Conservation (phyloP, 2,113 vertebrate species). For the Oncorhynchus gorbuscha region DNA sequence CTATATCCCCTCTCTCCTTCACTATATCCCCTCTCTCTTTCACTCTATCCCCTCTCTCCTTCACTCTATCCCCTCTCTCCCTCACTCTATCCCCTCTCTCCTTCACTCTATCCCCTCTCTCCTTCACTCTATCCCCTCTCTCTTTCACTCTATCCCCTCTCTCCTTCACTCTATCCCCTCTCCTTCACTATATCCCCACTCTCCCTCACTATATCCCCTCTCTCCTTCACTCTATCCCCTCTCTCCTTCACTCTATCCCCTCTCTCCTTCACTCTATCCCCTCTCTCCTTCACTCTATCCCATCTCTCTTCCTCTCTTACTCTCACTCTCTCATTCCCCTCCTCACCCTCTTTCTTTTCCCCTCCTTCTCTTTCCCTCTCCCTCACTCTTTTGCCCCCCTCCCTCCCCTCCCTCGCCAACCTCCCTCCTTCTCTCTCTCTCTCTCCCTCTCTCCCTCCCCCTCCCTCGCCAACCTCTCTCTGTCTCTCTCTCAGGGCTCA, state of each 20-base stretch:
- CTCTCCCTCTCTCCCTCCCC: constrained; percentile 74
- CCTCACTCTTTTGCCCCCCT: constrained; percentile 59
- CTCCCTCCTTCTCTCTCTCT: constrained; percentile 64
- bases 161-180: too few species aligned
- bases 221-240: constrained; percentile 4
- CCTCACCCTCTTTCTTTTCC: constrained; percentile 74
- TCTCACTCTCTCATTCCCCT: constrained; percentile 34
- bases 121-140: too few species aligned
- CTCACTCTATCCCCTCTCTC: too few species aligned
- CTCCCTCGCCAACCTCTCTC: too few species aligned
- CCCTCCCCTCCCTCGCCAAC: constrained; percentile 73
- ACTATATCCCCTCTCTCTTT: constrained; percentile 70
- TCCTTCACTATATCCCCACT: too few species aligned
- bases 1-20: constrained; percentile 60
- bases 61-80: too few species aligned
- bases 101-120: too few species aligned
- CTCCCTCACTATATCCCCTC: too few species aligned
- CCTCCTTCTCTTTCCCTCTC: constrained; percentile 47
- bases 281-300: too few species aligned
- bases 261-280: constrained; percentile 52
- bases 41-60: constrained; percentile 55
- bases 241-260: constrained; percentile 61
- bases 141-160: constrained; percentile 17
- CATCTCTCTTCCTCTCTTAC: constrained; percentile 50
- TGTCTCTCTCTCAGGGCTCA: constrained; percentile 59